These are phyloP conservation scores for Drosophila biarmipes DNA, from an alignment of 1,140 invertebrate genomes.

Conservation along the genomic window DNA sequence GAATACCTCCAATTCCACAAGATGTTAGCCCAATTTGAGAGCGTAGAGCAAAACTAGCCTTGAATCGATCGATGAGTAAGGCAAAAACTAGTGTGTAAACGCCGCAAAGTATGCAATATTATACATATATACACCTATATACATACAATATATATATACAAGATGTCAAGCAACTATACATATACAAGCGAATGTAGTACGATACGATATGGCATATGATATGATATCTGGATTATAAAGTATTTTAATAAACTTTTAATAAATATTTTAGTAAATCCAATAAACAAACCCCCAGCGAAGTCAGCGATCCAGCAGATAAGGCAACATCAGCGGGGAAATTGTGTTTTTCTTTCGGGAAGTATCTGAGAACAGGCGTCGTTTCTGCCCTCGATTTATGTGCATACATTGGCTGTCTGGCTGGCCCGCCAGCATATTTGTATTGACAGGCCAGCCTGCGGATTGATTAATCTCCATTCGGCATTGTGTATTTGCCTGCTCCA, in stretches of 20 bases:
- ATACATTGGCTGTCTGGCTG: slow-evolving; percentile 50
- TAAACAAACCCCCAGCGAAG: slow-evolving; percentile 34
- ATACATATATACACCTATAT: slow-evolving; percentile 60
- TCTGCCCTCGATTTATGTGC: slow-evolving; percentile 61
- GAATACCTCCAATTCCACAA: slow-evolving; percentile 68
- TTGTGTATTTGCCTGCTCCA: slow-evolving; percentile 17
- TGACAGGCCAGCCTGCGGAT: slow-evolving; percentile 58
- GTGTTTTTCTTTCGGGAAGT: slow-evolving; percentile 41
- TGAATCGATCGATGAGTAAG: slow-evolving; percentile 56
- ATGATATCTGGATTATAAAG: slow-evolving; percentile 75
- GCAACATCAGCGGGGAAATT: slow-evolving; percentile 12
- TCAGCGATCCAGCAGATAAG: slow-evolving; percentile 7
- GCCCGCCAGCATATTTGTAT: slow-evolving; percentile 62
- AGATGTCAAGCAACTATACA: slow-evolving; percentile 49
- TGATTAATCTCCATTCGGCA: slow-evolving; percentile 66
- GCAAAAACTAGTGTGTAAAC: slow-evolving; percentile 68
- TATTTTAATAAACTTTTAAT: slow-evolving; percentile 83
- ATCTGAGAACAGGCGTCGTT: neutral
- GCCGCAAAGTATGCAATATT: slow-evolving; percentile 81
- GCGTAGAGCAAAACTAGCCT: slow-evolving; percentile 64
- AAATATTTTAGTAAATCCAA: slow-evolving; percentile 80
- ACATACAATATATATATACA: slow-evolving; percentile 55
- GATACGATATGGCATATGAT: slow-evolving; percentile 66
- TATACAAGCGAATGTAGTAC: slow-evolving; percentile 53
- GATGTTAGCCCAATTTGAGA: slow-evolving; percentile 67